phyloP scores from a whole-genome alignment of 2,113 vertebrate species.

The Cisticola juncidis region DNA sequence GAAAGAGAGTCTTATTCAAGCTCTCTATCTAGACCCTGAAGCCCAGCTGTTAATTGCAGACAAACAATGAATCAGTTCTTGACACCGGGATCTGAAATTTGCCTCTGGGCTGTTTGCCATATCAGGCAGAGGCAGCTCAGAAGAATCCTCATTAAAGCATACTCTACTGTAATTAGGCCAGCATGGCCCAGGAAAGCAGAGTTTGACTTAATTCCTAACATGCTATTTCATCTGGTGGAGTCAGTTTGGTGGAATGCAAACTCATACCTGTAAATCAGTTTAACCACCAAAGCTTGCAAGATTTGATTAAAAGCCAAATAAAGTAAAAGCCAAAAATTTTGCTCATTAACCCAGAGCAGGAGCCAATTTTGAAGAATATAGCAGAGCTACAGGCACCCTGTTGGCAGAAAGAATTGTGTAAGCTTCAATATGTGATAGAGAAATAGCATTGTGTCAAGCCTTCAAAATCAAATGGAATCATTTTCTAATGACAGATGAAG shows the following conservation, averaged over 20 bases:
- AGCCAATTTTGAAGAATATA: not conserved
- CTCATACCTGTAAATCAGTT: not conserved
- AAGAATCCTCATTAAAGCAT: constrained; percentile 32
- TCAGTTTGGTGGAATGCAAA: not conserved
- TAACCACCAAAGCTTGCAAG: not conserved
- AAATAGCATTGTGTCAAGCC: not conserved
- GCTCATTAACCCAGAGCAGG: not conserved
- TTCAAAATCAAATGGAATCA: not conserved
- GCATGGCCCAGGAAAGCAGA: not conserved
- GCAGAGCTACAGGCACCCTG: not conserved
- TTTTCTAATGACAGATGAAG: not conserved
- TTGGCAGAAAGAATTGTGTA: not conserved
- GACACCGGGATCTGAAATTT: not conserved
- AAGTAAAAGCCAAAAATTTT: not conserved
- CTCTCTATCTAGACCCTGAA: not conserved
- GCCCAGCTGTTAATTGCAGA: not conserved
- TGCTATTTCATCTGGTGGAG: not conserved
- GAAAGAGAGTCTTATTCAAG: not conserved
- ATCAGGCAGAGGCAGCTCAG: not conserved
- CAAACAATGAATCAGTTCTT: constrained; percentile 19
- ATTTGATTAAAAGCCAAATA: not conserved
- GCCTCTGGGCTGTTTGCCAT: not conserved
- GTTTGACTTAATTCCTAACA: constrained; percentile 29
- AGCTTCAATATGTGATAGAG: not conserved
- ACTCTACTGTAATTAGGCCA: not conserved